A percentile compares a stretch with the other conserved stretches of the same genome.
These are phyloP conservation scores for Drosophila melanogaster DNA, from an alignment of 1,140 invertebrate species.

Conservation along the genomic window DNA sequence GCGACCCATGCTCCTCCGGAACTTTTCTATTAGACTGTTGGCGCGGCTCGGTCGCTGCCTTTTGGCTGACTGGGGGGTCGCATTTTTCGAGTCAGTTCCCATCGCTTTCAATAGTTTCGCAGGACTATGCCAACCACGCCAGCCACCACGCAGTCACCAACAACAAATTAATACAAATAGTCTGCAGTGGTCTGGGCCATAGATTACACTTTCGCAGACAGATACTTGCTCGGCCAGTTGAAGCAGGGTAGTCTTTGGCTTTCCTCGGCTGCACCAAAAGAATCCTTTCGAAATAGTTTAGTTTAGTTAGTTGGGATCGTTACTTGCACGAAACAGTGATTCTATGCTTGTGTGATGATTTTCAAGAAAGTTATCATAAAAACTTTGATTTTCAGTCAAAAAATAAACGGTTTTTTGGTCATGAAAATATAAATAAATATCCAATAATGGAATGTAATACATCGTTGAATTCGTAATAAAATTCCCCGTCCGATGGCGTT, in stretches of 20 bases:
- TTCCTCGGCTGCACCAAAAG: not conserved
- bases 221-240: slow-evolving; percentile 31
- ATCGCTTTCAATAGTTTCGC: slow-evolving; percentile 53
- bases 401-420: no score
- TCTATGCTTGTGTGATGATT: no score
- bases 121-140: not conserved
- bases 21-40: slow-evolving; percentile 3
- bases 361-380: no score
- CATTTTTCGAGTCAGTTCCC: slow-evolving; percentile 12
- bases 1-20: not conserved
- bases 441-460: no score
- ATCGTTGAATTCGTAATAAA: no score
- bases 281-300: no score
- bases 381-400: no score
- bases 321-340: no score
- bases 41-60: slow-evolving; percentile 1
- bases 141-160: slow-evolving; percentile 31
- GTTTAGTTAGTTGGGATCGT: not conserved
- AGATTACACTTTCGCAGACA: slow-evolving; percentile 78
- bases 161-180: slow-evolving; percentile 81
- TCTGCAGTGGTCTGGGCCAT: slow-evolving; percentile 70
- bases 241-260: not conserved
- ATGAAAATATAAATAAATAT: no score
- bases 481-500: no score
- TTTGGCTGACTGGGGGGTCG: not conserved